Evolutionary conservation across 1,140 invertebrate genomes (phyloP).

Genomic region (Ceratina calcarata): DNA sequence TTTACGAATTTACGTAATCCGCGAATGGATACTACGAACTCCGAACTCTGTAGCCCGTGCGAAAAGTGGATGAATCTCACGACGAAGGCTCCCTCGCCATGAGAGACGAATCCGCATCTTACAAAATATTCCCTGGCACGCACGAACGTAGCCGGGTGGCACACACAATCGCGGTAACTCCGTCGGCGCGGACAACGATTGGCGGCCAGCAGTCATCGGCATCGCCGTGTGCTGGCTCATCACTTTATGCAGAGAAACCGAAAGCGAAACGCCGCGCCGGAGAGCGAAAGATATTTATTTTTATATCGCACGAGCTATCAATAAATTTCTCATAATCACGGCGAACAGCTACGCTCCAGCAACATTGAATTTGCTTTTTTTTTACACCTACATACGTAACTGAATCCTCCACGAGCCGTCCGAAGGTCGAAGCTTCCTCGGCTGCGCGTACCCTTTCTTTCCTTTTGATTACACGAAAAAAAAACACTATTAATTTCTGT

Average conservation of each 20-base stretch:
- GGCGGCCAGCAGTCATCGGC: conserved; percentile 33
- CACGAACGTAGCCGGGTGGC: conserved; percentile 29
- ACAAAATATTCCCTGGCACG: conserved; percentile 69
- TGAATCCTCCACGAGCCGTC: conserved; percentile 24
- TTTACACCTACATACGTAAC: conserved; percentile 54
- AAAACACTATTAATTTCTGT: conserved; percentile 7
- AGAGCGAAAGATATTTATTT: conserved; percentile 34
- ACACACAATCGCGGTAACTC: conserved; percentile 31
- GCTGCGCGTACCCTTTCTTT: not conserved
- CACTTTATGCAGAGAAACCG: not conserved
- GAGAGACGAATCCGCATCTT: conserved; percentile 68
- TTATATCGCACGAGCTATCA: conserved; percentile 31
- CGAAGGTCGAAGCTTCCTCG: not conserved
- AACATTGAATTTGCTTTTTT: not conserved
- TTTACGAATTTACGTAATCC: conserved; percentile 70
- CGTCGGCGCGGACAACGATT: conserved; percentile 27
- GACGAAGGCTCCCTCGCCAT: conserved; percentile 62
- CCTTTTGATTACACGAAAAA: not conserved
- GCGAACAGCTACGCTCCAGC: not conserved
- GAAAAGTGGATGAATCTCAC: conserved; percentile 44
- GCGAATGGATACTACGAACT: conserved; percentile 38
- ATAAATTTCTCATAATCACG: conserved; percentile 19
- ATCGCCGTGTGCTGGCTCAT: conserved; percentile 32
- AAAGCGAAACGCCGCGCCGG: not conserved
- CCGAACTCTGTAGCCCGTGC: conserved; percentile 32